phyloP scores from a whole-genome alignment of 2,888 invertebrate species.

The Eupithecia exiguata region DNA sequence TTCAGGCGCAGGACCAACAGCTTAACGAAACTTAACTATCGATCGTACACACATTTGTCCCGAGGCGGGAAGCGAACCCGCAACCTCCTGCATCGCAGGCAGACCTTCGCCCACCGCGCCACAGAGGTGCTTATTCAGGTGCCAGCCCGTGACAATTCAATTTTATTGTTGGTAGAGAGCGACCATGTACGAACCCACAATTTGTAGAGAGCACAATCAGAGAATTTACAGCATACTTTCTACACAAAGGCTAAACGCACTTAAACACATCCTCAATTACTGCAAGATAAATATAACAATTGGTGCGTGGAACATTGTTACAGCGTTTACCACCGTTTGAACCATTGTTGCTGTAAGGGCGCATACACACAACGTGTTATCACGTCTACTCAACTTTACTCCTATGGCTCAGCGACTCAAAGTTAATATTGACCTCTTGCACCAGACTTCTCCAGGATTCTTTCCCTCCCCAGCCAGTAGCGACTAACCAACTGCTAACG shows the following conservation, averaged over 20 bases:
- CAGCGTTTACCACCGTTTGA: slow-evolving; percentile 24
- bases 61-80: too few relatives aligned
- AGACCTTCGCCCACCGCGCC: too few relatives aligned
- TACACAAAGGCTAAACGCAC: slow-evolving; percentile 50
- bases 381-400: neutral
- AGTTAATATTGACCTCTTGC: neutral
- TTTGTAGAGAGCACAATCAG: slow-evolving; percentile 9
- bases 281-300: slow-evolving; percentile 65
- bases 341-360: neutral
- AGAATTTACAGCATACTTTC: slow-evolving; percentile 48
- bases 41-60: too few relatives aligned
- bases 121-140: neutral
- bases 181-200: neutral
- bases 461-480: neutral
- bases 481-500: too few relatives aligned
- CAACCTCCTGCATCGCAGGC: too few relatives aligned
- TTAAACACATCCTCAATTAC: slow-evolving; percentile 79
- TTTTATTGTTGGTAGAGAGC: neutral
- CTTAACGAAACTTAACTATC: too few relatives aligned
- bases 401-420: neutral
- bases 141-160: neutral
- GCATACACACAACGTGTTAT: neutral
- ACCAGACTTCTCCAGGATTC: neutral
- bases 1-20: too few relatives aligned
- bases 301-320: slow-evolving; percentile 50